Base-by-base conservation (phyloP, 30 jellyfish, hydroid and myxozoan genomes). In the Aurelia coerulea region DNA sequence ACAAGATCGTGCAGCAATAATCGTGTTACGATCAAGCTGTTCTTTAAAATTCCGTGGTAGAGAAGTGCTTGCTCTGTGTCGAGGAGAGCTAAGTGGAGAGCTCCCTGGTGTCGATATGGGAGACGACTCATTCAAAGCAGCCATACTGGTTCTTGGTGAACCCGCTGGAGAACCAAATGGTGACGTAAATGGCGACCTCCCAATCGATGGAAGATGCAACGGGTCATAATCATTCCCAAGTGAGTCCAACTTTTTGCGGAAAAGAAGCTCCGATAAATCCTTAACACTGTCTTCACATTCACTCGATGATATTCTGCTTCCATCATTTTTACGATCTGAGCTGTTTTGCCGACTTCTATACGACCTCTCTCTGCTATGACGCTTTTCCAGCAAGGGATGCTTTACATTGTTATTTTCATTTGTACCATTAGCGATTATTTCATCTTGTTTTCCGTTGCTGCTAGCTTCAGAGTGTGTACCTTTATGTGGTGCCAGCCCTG, bases 11-110 rank as follows among this genome's bases (percentile, higher is more conserved):
- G 81, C 49, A 23, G 23, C 74, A 11, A 4, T 10, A 19, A 33
- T 8, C 4, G 14, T 17, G 7, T 29, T 32, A 1, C 65, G 56
- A 3, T 9, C 34, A 18, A 29, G 51, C 42, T 63, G 58, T 1
- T 79, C 80, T 39, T 67, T 79, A 23, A 75, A 56, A 79, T 79
- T 63, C 39, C 73, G 42, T 7, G 89, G 80, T 14, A 79, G 50
- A 1, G 89, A 79, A 37, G 10, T 65, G 8, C 29, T 50, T 5
- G 50, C 6, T 59, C 41, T 77, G 9, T 33, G 34, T 79, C 80
- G 41, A 15, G 89, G 89, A 31, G 89, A 79, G 41, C 10, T 12
- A 37, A 32, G 46, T 4, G 89, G 89, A 62, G 89, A 79, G 15
- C 53, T 49, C 18, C 59, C 60, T n/a, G 80, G 80, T 4, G 89